Base-by-base conservation (phyloP, 2,888 invertebrate species). In the Phengaris arion region DNA sequence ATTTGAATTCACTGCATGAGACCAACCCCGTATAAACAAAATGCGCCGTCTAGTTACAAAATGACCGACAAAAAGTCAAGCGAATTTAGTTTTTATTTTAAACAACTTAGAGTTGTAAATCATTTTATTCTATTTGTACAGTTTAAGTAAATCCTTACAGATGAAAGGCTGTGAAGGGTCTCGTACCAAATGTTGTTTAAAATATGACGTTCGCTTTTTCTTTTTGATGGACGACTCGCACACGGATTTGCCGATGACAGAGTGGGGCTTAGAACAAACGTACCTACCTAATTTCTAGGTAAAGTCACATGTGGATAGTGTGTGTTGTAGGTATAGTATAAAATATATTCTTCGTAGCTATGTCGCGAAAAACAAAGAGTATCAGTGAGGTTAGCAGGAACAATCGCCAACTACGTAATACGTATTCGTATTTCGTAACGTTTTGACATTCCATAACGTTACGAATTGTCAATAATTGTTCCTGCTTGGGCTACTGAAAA, bases 1-100 rank as follows among this genome's bases (percentile, higher is more conserved):
- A 84, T 88, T 87, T 83, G 84, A 87, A 88, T 89, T 86, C 87
- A 85, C 84, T 86, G 86, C 87, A 85, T 84, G 81, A 82, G 86
- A 84, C 83, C 82, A 83, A 81, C 78, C 81, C 83, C 85, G 83
- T 85, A 84, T 83, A 82, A 84, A 79, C 78, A 82, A 82, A 82
- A 86, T 85, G 86, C 85, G 82, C 13, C 68, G 51, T 22, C 52
- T 52, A 70, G 69, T 48, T 35, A 35, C 51, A 70, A 70, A 70
- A 52, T 52, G 51, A 35, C 22, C 54, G 51, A 9, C 12, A 64
- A 6, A 45, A 64, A 12, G 12, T 59, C 59, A 10, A 64, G 35
- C 35, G 51, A 72, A 13, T 72, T 72, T 72, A 35, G 72, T n/a
- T 72, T 52, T 22, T 72, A 54, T 72, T 35, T 3, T 35, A 0